Evolutionary conservation across 1,140 invertebrate species (phyloP).

Genomic region (Lycorma delicatula): DNA sequence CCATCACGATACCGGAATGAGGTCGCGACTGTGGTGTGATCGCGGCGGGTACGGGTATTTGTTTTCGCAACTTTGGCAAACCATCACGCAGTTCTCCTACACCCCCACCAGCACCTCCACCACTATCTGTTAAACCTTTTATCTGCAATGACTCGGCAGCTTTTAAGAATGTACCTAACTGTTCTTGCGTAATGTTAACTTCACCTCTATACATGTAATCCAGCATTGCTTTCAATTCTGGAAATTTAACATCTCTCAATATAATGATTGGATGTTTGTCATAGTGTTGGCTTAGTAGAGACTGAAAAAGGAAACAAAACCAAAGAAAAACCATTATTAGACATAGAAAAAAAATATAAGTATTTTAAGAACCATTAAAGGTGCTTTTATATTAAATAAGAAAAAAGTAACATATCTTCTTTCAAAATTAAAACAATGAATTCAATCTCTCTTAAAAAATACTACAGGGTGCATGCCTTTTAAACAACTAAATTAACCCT

Average conservation of each 20-base stretch:
- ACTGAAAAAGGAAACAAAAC: too few species aligned
- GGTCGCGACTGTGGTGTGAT: background rate
- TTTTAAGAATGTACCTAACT: slow-evolving; percentile 77
- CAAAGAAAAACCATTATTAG: too few species aligned
- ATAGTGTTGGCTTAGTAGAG: slow-evolving; percentile 74
- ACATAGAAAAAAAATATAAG: too few species aligned
- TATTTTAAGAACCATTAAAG: too few species aligned
- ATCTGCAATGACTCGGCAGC: slow-evolving; percentile 87
- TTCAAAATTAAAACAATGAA: too few species aligned
- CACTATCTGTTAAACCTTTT: slow-evolving; percentile 76
- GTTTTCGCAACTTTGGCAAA: background rate
- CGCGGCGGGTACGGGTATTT: background rate
- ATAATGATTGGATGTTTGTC: slow-evolving; percentile 88
- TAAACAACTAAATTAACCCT: too few species aligned
- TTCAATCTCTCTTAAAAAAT: too few species aligned
- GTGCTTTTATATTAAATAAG: too few species aligned
- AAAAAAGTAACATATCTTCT: too few species aligned
- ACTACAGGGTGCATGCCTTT: too few species aligned
- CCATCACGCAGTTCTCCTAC: background rate
- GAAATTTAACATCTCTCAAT: slow-evolving; percentile 84
- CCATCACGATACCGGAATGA: background rate
- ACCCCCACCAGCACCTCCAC: slow-evolving; percentile 5
- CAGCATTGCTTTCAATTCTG: slow-evolving; percentile 84
- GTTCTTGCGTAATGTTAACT: slow-evolving; percentile 88
- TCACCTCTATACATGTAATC: slow-evolving; percentile 92